Base-by-base conservation (phyloP, 2,113 vertebrate genomes). In the Pholis gunnellus region DNA sequence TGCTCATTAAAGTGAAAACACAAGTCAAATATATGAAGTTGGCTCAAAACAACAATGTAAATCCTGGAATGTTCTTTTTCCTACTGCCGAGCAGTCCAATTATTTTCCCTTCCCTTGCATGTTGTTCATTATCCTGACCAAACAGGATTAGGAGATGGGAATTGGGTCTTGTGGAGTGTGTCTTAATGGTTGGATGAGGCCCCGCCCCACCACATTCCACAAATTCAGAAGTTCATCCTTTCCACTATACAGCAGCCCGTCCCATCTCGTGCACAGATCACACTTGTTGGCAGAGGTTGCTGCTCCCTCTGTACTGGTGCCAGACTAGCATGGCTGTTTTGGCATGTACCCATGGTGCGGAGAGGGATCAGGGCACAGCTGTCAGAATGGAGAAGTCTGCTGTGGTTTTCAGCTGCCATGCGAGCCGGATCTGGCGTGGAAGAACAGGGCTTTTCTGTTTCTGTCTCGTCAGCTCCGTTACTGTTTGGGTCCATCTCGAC, bases 291-390 rank as follows among this genome's bases (percentile, higher is more conserved):
- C 79, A 44, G 79, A 64, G 71, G 72, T 59, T 68, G 65, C n/a
- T 0, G 56, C 31, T 36, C 68, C 34, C 20, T 38, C 34, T 88
- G 59, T 68, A 7, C 61, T 10, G 8, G 34, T 75, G 87, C 87
- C 89, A 83, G 82, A 72, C 71, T 78, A 77, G 72, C 72, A 70
- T 72, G 76, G 78, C 72, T 56, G 81, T 57, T 42, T 48, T 82
- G 81, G 76, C 78, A 74, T 80, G 80, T 75, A 34, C 72, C 82
- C 73, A 65, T 29, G 29, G 59, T 85, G 72, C 78, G 56, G 63
- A 72, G 70, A 81, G 65, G 76, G 70, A 84, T 89, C 79, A 64
- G 79, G 75, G 57, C 81, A 76, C 89, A 89, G 85, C 84, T 89
- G 90, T 89, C 77, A 81, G 75, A 73, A 40, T 10, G 66, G 40